Conservation (phyloP, 2,888 invertebrate species). For the Pachycephus smyrnensis region DNA sequence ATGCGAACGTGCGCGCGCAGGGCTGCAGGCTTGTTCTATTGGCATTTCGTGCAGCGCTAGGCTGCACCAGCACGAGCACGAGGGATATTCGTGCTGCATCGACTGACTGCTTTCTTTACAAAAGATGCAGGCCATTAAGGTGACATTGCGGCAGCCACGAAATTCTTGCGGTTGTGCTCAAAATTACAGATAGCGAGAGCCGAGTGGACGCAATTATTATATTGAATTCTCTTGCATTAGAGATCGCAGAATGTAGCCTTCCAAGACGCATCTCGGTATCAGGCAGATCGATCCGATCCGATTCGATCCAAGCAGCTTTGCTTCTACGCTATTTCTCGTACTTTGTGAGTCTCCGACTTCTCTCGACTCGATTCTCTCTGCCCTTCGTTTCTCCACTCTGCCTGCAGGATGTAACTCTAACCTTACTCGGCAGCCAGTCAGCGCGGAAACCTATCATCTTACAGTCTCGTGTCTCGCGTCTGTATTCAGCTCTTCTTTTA, state of each 20-base stretch:
- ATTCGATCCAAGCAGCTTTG: not conserved
- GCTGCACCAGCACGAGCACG: no score
- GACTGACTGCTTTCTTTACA: no score
- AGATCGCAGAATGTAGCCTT: not conserved
- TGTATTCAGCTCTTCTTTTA: constrained; percentile 1
- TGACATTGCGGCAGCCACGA: no score
- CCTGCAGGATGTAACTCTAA: constrained; percentile 25
- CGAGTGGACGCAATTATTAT: no score
- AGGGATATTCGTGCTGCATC: no score
- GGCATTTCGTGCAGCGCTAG: no score
- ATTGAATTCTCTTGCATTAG: not conserved
- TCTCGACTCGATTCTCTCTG: constrained; percentile 12
- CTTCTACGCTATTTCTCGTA: not conserved
- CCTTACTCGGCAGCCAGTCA: constrained; percentile 36
- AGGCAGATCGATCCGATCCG: not conserved
- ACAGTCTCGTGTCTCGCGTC: not conserved
- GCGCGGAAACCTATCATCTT: constrained; percentile 38
- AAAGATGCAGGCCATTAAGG: no score
- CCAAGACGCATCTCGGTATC: constrained; percentile 1
- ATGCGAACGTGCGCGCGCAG: no score
- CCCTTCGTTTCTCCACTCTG: not conserved
- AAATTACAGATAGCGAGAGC: no score
- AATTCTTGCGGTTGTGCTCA: no score
- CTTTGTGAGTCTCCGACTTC: constrained; percentile 12
- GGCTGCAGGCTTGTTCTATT: no score